A percentile compares a stretch with the other conserved stretches of the same genome.
These are phyloP conservation scores for Dicranocentrus wangi DNA, from an alignment of 2,888 invertebrate species.

Conservation along the genomic window DNA sequence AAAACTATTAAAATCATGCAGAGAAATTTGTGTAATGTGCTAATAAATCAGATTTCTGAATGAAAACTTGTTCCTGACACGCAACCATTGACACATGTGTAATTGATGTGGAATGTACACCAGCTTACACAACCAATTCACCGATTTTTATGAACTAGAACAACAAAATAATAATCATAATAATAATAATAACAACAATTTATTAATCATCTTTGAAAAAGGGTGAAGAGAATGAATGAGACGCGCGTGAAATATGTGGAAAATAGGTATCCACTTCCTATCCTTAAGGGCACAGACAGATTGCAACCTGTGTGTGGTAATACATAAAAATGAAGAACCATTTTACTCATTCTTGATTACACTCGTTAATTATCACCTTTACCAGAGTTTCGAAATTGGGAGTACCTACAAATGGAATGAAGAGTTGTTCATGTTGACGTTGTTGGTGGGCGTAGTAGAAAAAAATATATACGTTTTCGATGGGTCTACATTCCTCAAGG, in stretches of 20 bases:
- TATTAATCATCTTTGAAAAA: neutral
- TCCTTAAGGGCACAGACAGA: slow-evolving; percentile 4
- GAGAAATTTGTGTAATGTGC: slow-evolving; percentile 38
- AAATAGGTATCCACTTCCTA: slow-evolving; percentile 57
- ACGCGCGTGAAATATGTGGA: neutral
- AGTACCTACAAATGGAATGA: too few relatives aligned
- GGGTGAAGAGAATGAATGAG: slow-evolving; percentile 9
- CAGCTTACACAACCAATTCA: slow-evolving; percentile 25
- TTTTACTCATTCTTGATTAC: neutral
- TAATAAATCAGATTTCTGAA: slow-evolving; percentile 65
- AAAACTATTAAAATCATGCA: slow-evolving; percentile 46
- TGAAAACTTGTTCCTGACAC: slow-evolving; percentile 52
- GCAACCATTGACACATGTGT: slow-evolving; percentile 44
- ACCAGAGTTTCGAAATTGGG: too few relatives aligned
- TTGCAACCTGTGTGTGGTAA: too few relatives aligned
- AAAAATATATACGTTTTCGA: too few relatives aligned
- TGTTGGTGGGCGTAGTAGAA: too few relatives aligned
- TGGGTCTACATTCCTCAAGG: too few relatives aligned
- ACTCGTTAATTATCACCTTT: too few relatives aligned
- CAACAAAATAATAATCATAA: neutral
- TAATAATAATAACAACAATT: slow-evolving; percentile 5
- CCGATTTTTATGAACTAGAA: slow-evolving; percentile 57
- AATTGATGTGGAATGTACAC: slow-evolving; percentile 42
- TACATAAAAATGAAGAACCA: too few relatives aligned
- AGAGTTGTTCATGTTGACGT: too few relatives aligned